Base-by-base conservation (phyloP, 2,797 vertebrate species). In the Hoplostethus atlanticus region DNA sequence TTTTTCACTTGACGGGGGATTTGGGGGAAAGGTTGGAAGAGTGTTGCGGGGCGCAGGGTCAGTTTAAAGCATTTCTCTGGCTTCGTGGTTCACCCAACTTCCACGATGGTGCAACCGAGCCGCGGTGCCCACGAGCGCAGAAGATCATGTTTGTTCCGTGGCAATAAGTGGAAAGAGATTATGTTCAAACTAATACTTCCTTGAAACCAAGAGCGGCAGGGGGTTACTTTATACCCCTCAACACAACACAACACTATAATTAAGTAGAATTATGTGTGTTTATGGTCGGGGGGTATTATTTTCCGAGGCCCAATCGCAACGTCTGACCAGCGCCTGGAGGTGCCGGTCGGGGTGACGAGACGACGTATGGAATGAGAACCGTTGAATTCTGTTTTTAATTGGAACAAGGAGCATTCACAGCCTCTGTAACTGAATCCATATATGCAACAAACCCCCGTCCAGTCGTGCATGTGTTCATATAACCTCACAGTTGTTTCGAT, bases 11-110 rank as follows among this genome's bases (percentile, higher is more conserved):
- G 21, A 77, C 40, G 54, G 67, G 28, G 71, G 79, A 88, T 83
- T 84, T 80, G 44, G 77, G 62, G 74, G 73, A 89, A 85, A 80
- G 80, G 56, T 89, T 90, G 83, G 64, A 44, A 47, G 68, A 62
- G 54, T 75, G 79, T 70, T 73, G 69, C 17, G 59, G 66, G 76
- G 73, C 69, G 59, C 42, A 56, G 68, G 83, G 59, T 86, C 71
- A 71, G 42, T 80, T 81, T 84, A 74, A 76, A 83, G 63, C 53
- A 65, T 85, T 64, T 79, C 63, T 53, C 64, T 74, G 71, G 68
- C 78, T 82, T 73, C 84, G 80, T 64, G 80, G 84, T 84, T 50
- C 28, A 38, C 8, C 21, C 44, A 48, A 57, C 21, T 77, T 83
- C 74, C 66, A 64, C 6, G 64, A 89, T 82, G 80, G 71, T 77